These are phyloP conservation scores for Grammomys dolichurus DNA, from an alignment of 2,113 vertebrate species.

Conservation along the genomic window DNA sequence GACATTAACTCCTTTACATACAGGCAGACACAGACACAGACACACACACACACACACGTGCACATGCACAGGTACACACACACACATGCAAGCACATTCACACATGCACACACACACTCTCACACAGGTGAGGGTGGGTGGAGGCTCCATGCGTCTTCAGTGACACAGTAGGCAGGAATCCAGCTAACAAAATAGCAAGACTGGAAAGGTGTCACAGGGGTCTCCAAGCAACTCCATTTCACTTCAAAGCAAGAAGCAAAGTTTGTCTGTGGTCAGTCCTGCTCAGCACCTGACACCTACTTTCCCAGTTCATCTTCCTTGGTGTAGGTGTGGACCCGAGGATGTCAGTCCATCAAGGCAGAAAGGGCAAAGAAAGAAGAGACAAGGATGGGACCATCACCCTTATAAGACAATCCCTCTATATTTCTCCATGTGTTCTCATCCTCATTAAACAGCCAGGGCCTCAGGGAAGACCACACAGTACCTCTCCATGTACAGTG, in stretches of 20 bases:
- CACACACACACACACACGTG: too few relatives aligned
- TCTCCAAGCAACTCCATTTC: too few relatives aligned
- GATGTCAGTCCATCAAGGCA: accelerated
- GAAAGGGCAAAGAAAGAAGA: background rate
- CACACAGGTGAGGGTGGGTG: too few relatives aligned
- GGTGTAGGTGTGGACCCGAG: background rate
- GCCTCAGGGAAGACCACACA: accelerated
- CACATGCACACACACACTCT: background rate
- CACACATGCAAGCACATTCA: too few relatives aligned
- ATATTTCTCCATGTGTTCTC: accelerated
- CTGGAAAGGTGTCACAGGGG: accelerated
- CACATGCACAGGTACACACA: too few relatives aligned
- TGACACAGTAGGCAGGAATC: background rate
- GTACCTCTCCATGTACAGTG: accelerated
- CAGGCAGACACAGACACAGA: too few relatives aligned
- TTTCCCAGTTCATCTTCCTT: background rate
- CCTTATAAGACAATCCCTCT: too few relatives aligned
- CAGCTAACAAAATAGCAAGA: accelerated
- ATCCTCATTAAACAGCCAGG: accelerated
- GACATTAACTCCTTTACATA: too few relatives aligned
- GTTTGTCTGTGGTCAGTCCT: accelerated
- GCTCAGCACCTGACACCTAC: accelerated
- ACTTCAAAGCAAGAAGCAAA: too few relatives aligned
- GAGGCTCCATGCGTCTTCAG: accelerated
- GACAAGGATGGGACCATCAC: background rate